Percentiles rank a stretch among this genome's conserved stretches.
Evolutionary conservation across 1,140 invertebrate species (phyloP).

Genomic region (Hydropsyche tenuis): DNA sequence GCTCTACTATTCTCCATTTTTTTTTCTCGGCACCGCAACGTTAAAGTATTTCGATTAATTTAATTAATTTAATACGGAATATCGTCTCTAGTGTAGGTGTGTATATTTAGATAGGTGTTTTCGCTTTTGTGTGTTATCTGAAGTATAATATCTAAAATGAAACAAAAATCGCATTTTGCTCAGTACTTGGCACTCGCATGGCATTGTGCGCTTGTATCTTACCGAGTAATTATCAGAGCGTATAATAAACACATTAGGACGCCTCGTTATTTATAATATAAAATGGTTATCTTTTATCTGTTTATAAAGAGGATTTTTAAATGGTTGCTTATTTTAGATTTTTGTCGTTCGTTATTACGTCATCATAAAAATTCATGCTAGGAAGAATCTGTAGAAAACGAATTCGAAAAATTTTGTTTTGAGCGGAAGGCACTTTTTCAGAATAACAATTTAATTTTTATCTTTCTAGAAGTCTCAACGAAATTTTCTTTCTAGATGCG

Average conservation of each 20-base stretch:
- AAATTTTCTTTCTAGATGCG: too few relatives aligned
- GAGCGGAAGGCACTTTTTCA: too few relatives aligned
- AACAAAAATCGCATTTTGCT: too few relatives aligned
- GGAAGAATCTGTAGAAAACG: not conserved
- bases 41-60: not conserved
- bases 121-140: too few relatives aligned
- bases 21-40: not conserved
- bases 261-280: not conserved
- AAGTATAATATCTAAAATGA: too few relatives aligned
- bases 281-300: not conserved
- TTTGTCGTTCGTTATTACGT: constrained; percentile 10
- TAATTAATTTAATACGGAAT: too few relatives aligned
- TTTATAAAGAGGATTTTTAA: not conserved
- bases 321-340: not conserved
- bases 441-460: too few relatives aligned
- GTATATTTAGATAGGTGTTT: too few relatives aligned
- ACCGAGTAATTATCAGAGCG: not conserved
- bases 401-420: too few relatives aligned
- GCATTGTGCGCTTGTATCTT: not conserved
- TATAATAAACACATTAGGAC: constrained; percentile 10
- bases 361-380: not conserved
- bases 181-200: too few relatives aligned
- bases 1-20: not conserved
- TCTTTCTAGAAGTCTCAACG: too few relatives aligned
- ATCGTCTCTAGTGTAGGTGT: too few relatives aligned